phyloP scores from a whole-genome alignment of 2,797 vertebrate species.

The Coreius guichenoti region DNA sequence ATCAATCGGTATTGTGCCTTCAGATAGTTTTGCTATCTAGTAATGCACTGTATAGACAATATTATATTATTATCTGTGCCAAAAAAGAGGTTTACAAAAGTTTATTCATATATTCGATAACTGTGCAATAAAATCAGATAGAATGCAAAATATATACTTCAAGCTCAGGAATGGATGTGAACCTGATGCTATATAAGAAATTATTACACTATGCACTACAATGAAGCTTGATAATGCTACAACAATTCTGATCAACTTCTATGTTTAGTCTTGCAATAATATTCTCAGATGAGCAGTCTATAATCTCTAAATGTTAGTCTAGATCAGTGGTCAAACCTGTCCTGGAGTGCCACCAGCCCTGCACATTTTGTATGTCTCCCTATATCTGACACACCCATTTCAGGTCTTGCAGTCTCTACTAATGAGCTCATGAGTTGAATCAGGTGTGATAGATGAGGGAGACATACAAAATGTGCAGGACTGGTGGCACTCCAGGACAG shows the following conservation, averaged over 20 bases:
- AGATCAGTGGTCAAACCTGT: no score
- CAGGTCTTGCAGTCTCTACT: no score
- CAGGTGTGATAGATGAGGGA: no score
- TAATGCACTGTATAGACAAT: slow-evolving; percentile 25
- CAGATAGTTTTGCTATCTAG: slow-evolving; percentile 36
- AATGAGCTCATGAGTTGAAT: no score
- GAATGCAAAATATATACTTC: slow-evolving; percentile 38
- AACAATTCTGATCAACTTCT: slow-evolving; percentile 18
- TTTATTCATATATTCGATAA: slow-evolving; percentile 11
- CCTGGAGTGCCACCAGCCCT: no score
- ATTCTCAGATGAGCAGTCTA: not conserved
- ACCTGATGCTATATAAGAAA: slow-evolving; percentile 20
- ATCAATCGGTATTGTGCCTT: slow-evolving; percentile 30
- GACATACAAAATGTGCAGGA: no score
- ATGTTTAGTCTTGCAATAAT: slow-evolving; percentile 1
- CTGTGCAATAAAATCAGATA: slow-evolving; percentile 47
- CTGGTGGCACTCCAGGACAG: no score
- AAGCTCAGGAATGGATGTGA: slow-evolving; percentile 43
- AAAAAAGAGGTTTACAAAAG: slow-evolving; percentile 34
- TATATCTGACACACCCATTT: no score
- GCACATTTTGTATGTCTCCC: no score
- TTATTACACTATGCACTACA: slow-evolving; percentile 34
- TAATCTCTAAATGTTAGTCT: slow-evolving; percentile 4
- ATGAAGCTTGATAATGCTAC: slow-evolving; percentile 20
- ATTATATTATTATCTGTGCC: slow-evolving; percentile 38